Conservation (phyloP, 1,140 invertebrate genomes). For the Drosophila parabipectinata region DNA sequence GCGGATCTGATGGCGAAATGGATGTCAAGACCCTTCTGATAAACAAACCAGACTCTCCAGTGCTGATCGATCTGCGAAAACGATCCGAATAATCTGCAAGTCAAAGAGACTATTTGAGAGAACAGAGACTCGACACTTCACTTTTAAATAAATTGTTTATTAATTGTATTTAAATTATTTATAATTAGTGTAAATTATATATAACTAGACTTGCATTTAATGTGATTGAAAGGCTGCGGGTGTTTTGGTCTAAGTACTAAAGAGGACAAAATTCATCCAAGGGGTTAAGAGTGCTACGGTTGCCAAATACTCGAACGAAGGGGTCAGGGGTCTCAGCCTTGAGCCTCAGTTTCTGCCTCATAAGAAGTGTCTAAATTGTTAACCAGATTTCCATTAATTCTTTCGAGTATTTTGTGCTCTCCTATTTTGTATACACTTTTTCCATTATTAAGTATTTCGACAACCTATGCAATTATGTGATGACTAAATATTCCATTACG, state of each 20-base stretch:
- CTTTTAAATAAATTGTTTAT: constrained; percentile 64
- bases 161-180: constrained; percentile 54
- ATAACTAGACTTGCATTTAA: constrained; percentile 68
- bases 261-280: constrained; percentile 44
- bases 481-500: constrained; percentile 52
- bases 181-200: constrained; percentile 78
- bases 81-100: constrained; percentile 37
- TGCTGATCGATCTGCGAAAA: constrained; percentile 85
- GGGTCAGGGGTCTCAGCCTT: neutral
- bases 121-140: constrained; percentile 9
- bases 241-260: constrained; percentile 76
- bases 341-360: neutral
- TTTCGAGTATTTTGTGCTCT: constrained; percentile 43
- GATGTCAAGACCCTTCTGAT: constrained; percentile 89
- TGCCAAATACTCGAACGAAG: constrained; percentile 31
- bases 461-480: constrained; percentile 29
- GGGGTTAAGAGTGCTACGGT: constrained; percentile 4
- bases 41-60: constrained; percentile 91
- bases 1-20: constrained; percentile 83
- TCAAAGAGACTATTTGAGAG: constrained; percentile 19
- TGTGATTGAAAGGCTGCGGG: constrained; percentile 73
- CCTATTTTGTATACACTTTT: constrained; percentile 14
- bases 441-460: neutral
- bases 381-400: constrained; percentile 8
- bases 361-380: constrained; percentile 12